phyloP scores from a whole-genome alignment of 2,113 vertebrate species.

The Galbula dea region DNA sequence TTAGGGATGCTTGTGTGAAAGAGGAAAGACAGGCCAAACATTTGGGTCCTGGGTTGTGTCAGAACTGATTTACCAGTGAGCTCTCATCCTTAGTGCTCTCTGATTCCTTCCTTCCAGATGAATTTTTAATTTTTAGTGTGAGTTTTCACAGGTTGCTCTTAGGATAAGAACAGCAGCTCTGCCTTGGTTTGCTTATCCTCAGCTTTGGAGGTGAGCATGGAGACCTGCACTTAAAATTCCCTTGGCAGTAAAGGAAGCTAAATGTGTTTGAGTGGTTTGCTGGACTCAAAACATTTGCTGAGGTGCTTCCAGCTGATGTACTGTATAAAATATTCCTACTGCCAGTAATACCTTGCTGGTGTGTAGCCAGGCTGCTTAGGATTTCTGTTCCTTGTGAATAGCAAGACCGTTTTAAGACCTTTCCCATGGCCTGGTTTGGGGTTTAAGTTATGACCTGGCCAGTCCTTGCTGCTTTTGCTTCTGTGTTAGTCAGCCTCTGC shows the following conservation, averaged over 20 bases:
- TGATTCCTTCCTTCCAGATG: neutral
- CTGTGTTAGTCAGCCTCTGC: neutral
- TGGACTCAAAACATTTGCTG: neutral
- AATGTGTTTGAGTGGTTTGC: neutral
- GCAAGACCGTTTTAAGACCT: neutral
- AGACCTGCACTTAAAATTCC: neutral
- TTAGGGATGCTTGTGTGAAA: neutral
- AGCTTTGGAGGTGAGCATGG: neutral
- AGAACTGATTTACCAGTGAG: neutral
- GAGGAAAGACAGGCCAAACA: neutral
- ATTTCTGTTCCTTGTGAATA: neutral
- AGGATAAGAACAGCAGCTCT: neutral
- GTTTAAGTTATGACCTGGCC: neutral
- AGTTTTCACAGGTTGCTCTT: neutral
- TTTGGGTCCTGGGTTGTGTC: neutral
- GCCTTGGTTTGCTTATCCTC: neutral
- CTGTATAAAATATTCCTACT: neutral
- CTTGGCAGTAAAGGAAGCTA: neutral
- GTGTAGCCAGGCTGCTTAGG: neutral
- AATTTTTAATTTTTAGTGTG: neutral
- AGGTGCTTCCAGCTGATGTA: neutral
- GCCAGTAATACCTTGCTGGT: neutral
- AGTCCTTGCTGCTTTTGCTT: neutral
- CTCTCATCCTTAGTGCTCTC: neutral
- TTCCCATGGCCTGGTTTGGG: accelerated